phyloP scores from a whole-genome alignment of 2,797 vertebrate genomes.

The Lepus townsendii region DNA sequence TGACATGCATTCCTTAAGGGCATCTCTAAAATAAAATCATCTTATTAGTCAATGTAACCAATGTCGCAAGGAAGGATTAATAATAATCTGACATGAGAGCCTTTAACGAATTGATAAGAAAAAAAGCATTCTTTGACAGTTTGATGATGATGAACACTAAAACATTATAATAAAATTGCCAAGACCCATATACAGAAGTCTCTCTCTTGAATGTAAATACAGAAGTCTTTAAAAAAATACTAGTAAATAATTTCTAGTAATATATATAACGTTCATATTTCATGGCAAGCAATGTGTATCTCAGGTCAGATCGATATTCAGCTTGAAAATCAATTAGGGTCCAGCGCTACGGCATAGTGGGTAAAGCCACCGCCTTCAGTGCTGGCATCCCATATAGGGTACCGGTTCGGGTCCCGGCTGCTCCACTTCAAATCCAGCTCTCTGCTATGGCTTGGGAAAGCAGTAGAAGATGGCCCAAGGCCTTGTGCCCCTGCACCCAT shows the following conservation, averaged over 20 bases:
- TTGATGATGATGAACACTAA: neutral
- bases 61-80: neutral
- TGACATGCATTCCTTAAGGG: neutral
- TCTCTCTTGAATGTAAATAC: neutral
- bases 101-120: neutral
- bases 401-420: too few relatives aligned
- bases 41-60: neutral
- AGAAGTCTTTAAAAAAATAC: neutral
- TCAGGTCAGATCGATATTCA: neutral
- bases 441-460: too few relatives aligned
- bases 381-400: too few relatives aligned
- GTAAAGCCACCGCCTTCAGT: too few relatives aligned
- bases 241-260: too few relatives aligned
- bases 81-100: neutral
- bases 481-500: too few relatives aligned
- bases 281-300: neutral
- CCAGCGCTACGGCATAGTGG: too few relatives aligned
- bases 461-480: too few relatives aligned
- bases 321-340: too few relatives aligned
- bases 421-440: too few relatives aligned
- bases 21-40: neutral
- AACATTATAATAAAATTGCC: neutral
- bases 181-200: too few relatives aligned
- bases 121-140: neutral
- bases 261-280: too few relatives aligned